Evolutionary conservation across 1,140 invertebrate genomes (phyloP).

Genomic region (Heterodera carotae): DNA sequence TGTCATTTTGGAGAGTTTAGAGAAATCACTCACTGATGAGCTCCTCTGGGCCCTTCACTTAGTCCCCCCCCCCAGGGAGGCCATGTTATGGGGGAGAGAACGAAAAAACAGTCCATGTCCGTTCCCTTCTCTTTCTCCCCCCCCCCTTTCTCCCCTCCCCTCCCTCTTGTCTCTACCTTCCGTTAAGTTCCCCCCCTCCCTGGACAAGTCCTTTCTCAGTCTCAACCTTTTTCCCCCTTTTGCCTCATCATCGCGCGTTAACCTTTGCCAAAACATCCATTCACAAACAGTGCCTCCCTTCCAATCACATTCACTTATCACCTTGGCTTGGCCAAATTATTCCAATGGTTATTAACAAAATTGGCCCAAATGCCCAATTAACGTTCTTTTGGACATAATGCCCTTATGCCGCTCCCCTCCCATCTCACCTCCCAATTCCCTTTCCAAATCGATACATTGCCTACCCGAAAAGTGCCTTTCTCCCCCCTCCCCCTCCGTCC

Average conservation of each 20-base stretch:
- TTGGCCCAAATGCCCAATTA: too few species aligned
- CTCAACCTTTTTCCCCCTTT: neutral
- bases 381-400: neutral
- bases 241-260: neutral
- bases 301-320: neutral
- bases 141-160: too few species aligned
- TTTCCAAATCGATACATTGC: slow-evolving; percentile 16
- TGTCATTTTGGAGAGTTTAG: neutral
- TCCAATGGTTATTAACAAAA: neutral
- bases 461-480: slow-evolving; percentile 11
- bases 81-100: neutral
- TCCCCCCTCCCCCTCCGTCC: neutral
- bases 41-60: neutral
- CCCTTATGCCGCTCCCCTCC: neutral
- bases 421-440: neutral
- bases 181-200: neutral
- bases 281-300: neutral
- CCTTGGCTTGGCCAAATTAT: neutral
- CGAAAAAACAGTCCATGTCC: neutral
- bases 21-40: neutral
- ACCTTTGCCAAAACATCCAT: neutral
- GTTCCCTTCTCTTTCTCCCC: too few species aligned
- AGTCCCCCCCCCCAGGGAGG: too few species aligned
- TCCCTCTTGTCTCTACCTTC: neutral
- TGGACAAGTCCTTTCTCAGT: too few species aligned